phyloP scores from a whole-genome alignment of 1,140 invertebrate genomes.

The Chelonus insularis region DNA sequence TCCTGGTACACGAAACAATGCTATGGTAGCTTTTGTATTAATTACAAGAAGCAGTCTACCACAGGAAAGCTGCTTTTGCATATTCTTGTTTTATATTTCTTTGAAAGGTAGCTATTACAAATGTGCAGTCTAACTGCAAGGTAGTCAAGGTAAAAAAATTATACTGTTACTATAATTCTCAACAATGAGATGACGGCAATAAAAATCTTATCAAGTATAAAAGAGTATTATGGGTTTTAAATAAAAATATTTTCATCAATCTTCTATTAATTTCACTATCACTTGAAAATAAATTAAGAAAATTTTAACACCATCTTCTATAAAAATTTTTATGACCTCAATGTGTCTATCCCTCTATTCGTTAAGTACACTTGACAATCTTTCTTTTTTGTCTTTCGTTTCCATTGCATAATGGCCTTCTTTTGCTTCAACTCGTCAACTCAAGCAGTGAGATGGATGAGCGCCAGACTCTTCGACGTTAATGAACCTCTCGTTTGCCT shows the following conservation, averaged over 20 bases:
- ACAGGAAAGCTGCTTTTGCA: slow-evolving; percentile 42
- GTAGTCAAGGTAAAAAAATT: slow-evolving; percentile 21
- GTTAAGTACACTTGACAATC: background rate
- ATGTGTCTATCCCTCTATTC: background rate
- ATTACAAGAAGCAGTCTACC: slow-evolving; percentile 34
- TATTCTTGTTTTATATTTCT: slow-evolving; percentile 42
- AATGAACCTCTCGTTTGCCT: slow-evolving; percentile 44
- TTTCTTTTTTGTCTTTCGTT: background rate
- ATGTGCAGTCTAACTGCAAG: slow-evolving; percentile 25
- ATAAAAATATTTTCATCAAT: background rate
- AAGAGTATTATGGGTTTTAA: too few species aligned
- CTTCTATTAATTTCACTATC: background rate
- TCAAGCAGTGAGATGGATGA: slow-evolving; percentile 31
- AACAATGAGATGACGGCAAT: too few species aligned
- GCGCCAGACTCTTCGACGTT: slow-evolving; percentile 29
- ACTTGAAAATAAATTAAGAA: background rate
- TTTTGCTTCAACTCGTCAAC: background rate
- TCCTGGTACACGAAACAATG: slow-evolving; percentile 20
- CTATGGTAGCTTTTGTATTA: slow-evolving; percentile 33
- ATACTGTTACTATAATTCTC: background rate
- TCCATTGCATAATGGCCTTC: background rate
- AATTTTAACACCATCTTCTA: background rate
- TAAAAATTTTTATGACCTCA: background rate
- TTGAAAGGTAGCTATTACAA: slow-evolving; percentile 1
- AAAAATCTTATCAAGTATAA: too few species aligned